Evolutionary conservation across 2,797 vertebrate species (phyloP).

Genomic region (Kryptolebias ocellatus): DNA sequence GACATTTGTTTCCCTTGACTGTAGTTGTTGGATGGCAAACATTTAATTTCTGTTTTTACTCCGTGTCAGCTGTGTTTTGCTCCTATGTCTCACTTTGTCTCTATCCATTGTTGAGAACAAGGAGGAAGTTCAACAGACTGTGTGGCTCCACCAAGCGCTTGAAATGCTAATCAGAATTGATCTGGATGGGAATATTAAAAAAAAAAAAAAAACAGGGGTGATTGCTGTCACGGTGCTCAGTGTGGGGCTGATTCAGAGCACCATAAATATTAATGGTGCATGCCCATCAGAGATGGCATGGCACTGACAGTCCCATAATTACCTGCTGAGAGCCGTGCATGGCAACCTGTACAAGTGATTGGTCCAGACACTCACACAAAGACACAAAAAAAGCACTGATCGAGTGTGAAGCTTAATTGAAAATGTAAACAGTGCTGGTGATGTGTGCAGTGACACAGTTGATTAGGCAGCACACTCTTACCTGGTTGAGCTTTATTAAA

Average conservation of each 20-base stretch:
- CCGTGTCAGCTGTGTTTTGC: conserved; percentile 48
- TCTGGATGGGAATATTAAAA: conserved; percentile 71
- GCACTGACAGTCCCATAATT: conserved; percentile 76
- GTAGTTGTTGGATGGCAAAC: conserved; percentile 43
- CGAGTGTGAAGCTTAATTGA: conserved; percentile 68
- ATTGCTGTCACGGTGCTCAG: conserved; percentile 75
- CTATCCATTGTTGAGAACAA: conserved; percentile 63
- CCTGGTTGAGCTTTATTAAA: conserved; percentile 70
- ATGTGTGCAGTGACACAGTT: conserved; percentile 68
- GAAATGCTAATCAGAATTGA: conserved; percentile 79
- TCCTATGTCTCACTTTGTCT: conserved; percentile 33
- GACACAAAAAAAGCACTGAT: conserved; percentile 28
- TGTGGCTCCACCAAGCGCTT: conserved; percentile 52
- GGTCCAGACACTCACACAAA: conserved; percentile 44
- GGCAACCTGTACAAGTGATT: conserved; percentile 60
- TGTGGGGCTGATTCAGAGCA: conserved; percentile 72
- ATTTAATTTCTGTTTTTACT: conserved; percentile 52
- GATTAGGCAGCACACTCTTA: conserved; percentile 68
- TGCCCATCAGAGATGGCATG: conserved; percentile 71
- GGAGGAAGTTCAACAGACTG: conserved; percentile 62
- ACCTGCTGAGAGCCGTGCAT: conserved; percentile 56
- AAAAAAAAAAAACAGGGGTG: conserved; percentile 55
- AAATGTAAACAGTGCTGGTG: conserved; percentile 66
- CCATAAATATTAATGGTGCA: conserved; percentile 80
- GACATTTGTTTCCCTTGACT: conserved; percentile 32